phyloP scores from a whole-genome alignment of 2,888 invertebrate genomes.

The Argyresthia goedartella region DNA sequence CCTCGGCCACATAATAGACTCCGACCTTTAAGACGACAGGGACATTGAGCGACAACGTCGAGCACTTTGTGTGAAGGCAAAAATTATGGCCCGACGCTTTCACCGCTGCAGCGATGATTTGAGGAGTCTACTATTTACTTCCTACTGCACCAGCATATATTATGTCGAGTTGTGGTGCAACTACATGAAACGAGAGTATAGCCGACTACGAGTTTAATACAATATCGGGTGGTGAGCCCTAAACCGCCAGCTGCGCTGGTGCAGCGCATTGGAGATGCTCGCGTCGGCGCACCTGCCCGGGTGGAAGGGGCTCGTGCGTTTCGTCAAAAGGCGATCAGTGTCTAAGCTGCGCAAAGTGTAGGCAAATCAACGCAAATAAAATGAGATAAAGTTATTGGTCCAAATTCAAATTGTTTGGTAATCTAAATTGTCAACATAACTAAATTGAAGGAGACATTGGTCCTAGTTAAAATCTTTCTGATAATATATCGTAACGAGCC shows the following conservation, averaged over 20 bases:
- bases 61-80: not conserved
- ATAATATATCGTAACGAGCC: not conserved
- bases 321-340: not conserved
- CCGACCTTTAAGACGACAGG: not conserved
- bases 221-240: not conserved
- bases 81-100: not conserved
- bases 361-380: not conserved
- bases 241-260: not conserved
- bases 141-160: not conserved
- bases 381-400: too few species aligned
- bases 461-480: not conserved
- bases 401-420: too few species aligned
- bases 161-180: not conserved
- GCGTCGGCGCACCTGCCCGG: not conserved
- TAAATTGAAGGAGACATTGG: too few species aligned
- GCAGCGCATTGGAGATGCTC: not conserved
- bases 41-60: not conserved
- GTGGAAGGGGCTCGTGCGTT: not conserved
- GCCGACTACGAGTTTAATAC: not conserved
- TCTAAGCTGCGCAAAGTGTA: not conserved
- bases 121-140: not conserved
- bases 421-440: too few species aligned
- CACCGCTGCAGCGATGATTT: not conserved
- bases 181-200: not conserved
- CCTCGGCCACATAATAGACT: not conserved